These are phyloP conservation scores for Nyctibius grandis DNA, from an alignment of 2,797 vertebrate genomes.

Conservation along the genomic window DNA sequence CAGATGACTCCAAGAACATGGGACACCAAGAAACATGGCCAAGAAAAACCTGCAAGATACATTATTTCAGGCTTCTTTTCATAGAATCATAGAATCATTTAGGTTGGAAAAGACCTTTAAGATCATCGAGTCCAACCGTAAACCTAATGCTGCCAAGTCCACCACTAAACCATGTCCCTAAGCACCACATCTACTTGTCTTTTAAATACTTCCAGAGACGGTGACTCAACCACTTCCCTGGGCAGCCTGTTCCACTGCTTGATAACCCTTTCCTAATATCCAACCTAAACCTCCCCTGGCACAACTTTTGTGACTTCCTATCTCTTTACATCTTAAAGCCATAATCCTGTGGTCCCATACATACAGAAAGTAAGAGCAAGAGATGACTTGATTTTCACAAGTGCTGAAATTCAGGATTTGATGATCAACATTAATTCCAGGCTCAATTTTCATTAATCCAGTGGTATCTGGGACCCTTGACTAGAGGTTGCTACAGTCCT, in stretches of 20 bases:
- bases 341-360: background rate
- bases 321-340: background rate
- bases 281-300: background rate
- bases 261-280: background rate
- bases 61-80: background rate
- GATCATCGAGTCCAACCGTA: background rate
- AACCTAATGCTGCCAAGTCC: background rate
- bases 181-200: rapidly evolving
- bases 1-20: background rate
- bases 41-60: background rate
- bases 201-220: background rate
- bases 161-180: background rate
- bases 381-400: background rate
- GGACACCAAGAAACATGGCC: background rate
- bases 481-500: background rate
- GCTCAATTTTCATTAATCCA: background rate
- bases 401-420: background rate
- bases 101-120: background rate
- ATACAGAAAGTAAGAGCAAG: background rate
- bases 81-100: background rate
- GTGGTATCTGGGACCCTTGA: background rate
- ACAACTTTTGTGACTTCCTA: background rate
- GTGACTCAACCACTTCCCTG: background rate
- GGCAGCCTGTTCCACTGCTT: background rate
- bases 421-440: background rate